Evolutionary conservation across 2,113 vertebrate species (phyloP), one percentile per base, ranked within the genome.

Genomic region (Pangasianodon gigas): DNA sequence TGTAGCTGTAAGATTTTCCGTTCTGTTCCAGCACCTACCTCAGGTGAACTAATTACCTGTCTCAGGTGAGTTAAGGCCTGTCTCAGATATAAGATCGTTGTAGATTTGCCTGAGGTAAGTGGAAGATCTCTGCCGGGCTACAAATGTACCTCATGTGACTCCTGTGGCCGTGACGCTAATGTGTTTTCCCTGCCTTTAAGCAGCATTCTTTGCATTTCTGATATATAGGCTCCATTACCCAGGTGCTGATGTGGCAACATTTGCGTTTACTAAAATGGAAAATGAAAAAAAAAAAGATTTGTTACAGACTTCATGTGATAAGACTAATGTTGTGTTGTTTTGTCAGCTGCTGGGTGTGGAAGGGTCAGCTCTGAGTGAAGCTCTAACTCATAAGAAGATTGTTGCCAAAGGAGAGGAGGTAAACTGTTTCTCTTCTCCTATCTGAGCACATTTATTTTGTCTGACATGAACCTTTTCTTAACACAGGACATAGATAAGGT

Each of bases 371-470:
- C 95, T 99, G 48, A 94, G 96, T 87, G 97, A 98, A 91, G 97
- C 97, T 0, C 93, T 99, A 92, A 99, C 94, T 46, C 98, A 99
- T 94, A 98, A 97, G 96, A 99, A 99, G 93, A 98, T 99, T 93
- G 98, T 97, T 32, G 98, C 98, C 90, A 99, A 99, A 94, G 98
- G 97, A 80, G 98, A 99, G 79, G 98, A 99, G 97, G 98, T 99
- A 80, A 93, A 86, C 41, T 18, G 24, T 51, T 32, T 71, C 62
- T 37, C 46, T 86, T 60, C 16, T 56, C 51, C 16, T 21, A 41
- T 56, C 52, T 21, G 9, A 26, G 5, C 48, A 26, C 32, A 29
- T 54, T 52, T 24, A 14, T 44, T 87, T 18, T 58, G n/a, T 2
- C 32, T 14, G 60, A 69, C 37, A 48, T 8, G 14, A 84, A 46